A percentile compares a stretch with the other conserved stretches of the same genome.
These are phyloP conservation scores for Holotrichia oblita DNA, from an alignment of 1,140 invertebrate species.

Conservation along the genomic window DNA sequence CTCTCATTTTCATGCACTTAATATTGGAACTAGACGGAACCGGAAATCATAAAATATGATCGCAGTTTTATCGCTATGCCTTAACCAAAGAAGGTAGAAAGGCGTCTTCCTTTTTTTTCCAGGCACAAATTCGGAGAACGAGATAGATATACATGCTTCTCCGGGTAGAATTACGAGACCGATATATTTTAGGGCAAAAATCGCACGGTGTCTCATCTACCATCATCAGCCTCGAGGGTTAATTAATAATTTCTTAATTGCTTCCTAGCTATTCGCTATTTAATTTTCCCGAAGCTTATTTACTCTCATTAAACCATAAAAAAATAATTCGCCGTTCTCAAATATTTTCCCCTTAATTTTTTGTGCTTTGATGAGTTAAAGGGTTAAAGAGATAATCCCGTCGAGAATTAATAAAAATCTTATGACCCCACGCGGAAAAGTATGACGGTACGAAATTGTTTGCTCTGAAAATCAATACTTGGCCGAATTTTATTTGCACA, in stretches of 20 bases:
- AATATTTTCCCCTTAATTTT: constrained; percentile 18
- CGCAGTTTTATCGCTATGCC: neutral
- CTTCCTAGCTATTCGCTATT: constrained; percentile 31
- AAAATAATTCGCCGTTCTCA: constrained; percentile 26
- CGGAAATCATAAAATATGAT: constrained; percentile 11
- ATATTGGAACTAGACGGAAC: neutral
- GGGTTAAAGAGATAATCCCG: constrained; percentile 17
- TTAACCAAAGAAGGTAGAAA: neutral
- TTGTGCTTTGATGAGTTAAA: neutral
- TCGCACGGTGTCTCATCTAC: neutral
- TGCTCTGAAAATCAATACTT: neutral
- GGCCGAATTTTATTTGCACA: neutral
- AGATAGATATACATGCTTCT: neutral
- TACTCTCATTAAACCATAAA: constrained; percentile 30
- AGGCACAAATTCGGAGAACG: neutral
- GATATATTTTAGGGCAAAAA: neutral
- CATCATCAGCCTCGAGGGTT: neutral
- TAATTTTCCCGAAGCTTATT: constrained; percentile 27
- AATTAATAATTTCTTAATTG: constrained; percentile 35
- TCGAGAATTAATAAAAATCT: constrained; percentile 21
- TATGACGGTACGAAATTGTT: neutral
- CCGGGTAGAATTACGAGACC: neutral
- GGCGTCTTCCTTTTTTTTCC: neutral
- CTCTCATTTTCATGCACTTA: constrained; percentile 3
- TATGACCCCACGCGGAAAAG: neutral